Conservation (phyloP, 2,888 invertebrate genomes). For the Harmothoe impar region DNA sequence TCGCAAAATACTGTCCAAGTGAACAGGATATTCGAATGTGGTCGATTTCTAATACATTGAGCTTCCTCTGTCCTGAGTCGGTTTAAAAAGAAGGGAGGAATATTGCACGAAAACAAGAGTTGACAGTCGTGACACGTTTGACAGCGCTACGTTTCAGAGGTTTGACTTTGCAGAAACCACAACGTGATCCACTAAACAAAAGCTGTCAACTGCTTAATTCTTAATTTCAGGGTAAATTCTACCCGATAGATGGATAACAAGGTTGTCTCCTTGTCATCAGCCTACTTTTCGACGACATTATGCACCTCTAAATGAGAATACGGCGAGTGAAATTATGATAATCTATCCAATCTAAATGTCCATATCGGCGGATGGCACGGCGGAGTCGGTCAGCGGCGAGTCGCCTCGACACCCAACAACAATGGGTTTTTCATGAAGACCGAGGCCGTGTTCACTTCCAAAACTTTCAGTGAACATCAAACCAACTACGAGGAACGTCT, state of each 20-base stretch:
- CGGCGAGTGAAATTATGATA: conserved; percentile 60
- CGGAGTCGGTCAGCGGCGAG: background rate
- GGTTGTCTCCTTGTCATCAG: background rate
- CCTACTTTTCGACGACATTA: conserved; percentile 22
- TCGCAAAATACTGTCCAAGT: background rate
- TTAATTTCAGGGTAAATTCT: too few relatives aligned
- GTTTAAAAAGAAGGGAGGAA: too few relatives aligned
- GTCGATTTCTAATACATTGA: too few relatives aligned
- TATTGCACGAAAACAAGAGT: too few relatives aligned
- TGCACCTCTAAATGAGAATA: conserved; percentile 56
- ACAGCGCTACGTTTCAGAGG: too few relatives aligned
- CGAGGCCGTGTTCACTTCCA: background rate
- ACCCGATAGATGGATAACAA: too few relatives aligned
- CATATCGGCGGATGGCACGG: conserved; percentile 1
- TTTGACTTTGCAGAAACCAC: too few relatives aligned
- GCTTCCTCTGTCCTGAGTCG: too few relatives aligned
- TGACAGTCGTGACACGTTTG: too few relatives aligned
- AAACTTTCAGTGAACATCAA: background rate
- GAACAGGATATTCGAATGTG: too few relatives aligned
- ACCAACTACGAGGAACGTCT: background rate
- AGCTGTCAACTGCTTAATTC: too few relatives aligned
- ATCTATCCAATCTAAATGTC: conserved; percentile 54
- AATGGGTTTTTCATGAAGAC: background rate
- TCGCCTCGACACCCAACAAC: background rate
- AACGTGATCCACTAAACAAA: too few relatives aligned